A percentile compares a stretch with the other conserved stretches of the same genome.
phyloP scores from a whole-genome alignment of 2,797 vertebrate species.

The Clamator glandarius region DNA sequence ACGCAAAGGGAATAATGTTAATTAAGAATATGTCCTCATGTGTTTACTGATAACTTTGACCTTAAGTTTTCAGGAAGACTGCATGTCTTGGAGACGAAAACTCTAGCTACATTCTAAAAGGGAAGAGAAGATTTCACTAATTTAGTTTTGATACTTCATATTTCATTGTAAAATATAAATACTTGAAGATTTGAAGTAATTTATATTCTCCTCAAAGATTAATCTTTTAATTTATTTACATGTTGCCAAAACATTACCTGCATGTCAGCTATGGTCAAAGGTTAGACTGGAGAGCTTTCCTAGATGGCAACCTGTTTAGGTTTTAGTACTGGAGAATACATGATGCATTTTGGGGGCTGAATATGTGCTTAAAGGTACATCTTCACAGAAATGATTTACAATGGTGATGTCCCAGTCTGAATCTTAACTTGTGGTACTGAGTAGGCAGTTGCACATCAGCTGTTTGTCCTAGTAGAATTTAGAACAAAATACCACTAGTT shows the following conservation, averaged over 20 bases:
- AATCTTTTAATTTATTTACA: not conserved
- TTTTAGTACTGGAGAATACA: not conserved
- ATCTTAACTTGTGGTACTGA: not conserved
- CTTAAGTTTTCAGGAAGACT: not conserved
- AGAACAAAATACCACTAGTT: not conserved
- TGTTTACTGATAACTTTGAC: not conserved
- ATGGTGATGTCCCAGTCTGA: not conserved
- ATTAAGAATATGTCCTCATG: not conserved
- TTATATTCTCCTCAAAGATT: not conserved
- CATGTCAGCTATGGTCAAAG: not conserved
- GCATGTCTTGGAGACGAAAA: not conserved
- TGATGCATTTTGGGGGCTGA: not conserved
- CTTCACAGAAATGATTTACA: not conserved
- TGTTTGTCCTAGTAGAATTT: not conserved
- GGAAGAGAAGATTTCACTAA: not conserved
- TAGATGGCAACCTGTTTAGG: not conserved
- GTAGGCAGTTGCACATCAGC: not conserved
- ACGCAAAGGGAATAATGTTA: not conserved
- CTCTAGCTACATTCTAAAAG: not conserved
- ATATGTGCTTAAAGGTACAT: not conserved
- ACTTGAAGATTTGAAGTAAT: not conserved
- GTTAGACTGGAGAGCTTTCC: not conserved
- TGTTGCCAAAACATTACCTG: not conserved
- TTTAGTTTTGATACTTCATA: not conserved
- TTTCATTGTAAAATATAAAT: not conserved